phyloP scores from a whole-genome alignment of 2,797 vertebrate species.

The Myiotriccus ornatus region DNA sequence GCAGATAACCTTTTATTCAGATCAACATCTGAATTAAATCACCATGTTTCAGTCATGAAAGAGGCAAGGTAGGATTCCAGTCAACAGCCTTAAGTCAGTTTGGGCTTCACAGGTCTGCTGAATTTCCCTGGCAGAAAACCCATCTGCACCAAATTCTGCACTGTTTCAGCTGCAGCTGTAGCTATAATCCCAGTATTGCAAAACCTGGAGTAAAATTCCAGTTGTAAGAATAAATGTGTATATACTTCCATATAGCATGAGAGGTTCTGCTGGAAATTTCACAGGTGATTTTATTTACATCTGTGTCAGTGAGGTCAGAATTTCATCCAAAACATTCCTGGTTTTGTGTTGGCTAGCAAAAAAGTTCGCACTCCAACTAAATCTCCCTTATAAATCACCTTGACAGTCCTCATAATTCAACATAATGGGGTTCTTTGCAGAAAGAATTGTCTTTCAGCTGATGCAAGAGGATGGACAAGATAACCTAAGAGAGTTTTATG shows the following conservation, averaged over 20 bases:
- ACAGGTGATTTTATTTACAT: constrained; percentile 16
- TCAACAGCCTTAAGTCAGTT: not conserved
- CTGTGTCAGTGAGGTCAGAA: not conserved
- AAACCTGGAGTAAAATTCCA: not conserved
- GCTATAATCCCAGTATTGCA: not conserved
- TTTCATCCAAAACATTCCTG: not conserved
- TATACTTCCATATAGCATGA: not conserved
- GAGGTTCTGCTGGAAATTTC: not conserved
- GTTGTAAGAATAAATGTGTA: not conserved
- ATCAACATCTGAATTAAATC: not conserved
- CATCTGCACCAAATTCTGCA: not conserved
- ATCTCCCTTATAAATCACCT: constrained; percentile 57
- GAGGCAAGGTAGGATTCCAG: not conserved
- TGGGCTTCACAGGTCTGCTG: not conserved
- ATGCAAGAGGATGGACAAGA: constrained; percentile 36
- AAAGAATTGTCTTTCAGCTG: constrained; percentile 35
- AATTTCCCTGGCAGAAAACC: not conserved
- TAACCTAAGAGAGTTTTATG: not conserved
- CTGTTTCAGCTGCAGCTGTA: not conserved
- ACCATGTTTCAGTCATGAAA: not conserved
- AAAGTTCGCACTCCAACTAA: constrained; percentile 15
- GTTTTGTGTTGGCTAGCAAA: constrained; percentile 32
- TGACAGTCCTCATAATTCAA: constrained; percentile 58
- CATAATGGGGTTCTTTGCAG: constrained; percentile 26
- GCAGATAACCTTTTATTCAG: not conserved